phyloP scores from a whole-genome alignment of 2,797 vertebrate species.

The Leptoclinus maculatus region DNA sequence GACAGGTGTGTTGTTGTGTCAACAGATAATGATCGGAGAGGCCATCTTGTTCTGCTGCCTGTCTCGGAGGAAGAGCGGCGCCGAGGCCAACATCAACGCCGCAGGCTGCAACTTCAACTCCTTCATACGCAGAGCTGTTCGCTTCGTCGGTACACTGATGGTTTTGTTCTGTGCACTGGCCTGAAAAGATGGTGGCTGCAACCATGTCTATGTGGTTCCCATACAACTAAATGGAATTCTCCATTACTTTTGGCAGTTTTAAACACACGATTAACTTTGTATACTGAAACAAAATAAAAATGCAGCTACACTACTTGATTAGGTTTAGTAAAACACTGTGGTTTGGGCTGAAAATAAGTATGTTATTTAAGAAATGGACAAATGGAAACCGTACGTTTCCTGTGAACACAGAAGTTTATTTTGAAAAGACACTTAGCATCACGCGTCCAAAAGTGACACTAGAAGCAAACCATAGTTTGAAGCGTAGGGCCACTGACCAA shows the following conservation, averaged over 20 bases:
- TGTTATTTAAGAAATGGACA: too few species aligned
- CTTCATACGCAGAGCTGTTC: conserved; percentile 95
- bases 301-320: too few species aligned
- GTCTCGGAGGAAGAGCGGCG: conserved; percentile 87
- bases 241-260: too few species aligned
- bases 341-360: too few species aligned
- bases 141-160: conserved; percentile 90
- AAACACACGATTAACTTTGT: too few species aligned
- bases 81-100: conserved; percentile 96
- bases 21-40: conserved; percentile 98
- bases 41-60: conserved; percentile 96
- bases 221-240: too few species aligned
- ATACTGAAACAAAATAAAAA: too few species aligned
- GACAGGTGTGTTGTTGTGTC: conserved; percentile 16
- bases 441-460: too few species aligned
- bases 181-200: not conserved
- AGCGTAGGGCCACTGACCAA: too few species aligned
- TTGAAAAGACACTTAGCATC: not conserved
- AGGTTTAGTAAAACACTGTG: too few species aligned
- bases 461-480: too few species aligned
- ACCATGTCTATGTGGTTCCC: not conserved
- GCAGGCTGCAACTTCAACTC: conserved; percentile 99
- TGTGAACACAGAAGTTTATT: not conserved
- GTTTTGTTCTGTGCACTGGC: not conserved
- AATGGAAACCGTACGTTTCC: too few species aligned